These are phyloP conservation scores for Cyrtodaria siliqua DNA, from an alignment of 2,888 invertebrate species.

Conservation along the genomic window DNA sequence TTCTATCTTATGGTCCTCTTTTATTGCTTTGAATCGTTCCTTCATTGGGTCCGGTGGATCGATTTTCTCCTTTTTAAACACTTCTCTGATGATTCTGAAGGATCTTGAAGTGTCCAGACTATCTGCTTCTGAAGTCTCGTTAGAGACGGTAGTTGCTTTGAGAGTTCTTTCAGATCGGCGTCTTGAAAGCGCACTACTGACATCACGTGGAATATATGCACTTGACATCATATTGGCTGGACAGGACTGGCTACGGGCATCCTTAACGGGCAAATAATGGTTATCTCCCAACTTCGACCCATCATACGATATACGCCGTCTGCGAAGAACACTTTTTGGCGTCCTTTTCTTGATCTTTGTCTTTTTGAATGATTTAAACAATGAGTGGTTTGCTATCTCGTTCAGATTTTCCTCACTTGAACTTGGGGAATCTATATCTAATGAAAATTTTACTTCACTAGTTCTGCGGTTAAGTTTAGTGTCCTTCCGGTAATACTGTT, in stretches of 20 bases:
- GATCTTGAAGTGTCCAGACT: conserved; percentile 20
- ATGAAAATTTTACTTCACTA: too few species aligned
- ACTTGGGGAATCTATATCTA: too few species aligned
- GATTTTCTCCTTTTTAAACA: conserved; percentile 43
- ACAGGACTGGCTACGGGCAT: neutral
- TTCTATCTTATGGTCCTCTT: conserved; percentile 22
- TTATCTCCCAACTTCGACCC: neutral
- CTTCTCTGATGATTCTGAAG: conserved; percentile 46
- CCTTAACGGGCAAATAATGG: neutral
- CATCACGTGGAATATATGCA: conserved; percentile 24
- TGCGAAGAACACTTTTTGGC: neutral
- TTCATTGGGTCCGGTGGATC: conserved; percentile 36
- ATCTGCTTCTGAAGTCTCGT: conserved; percentile 6
- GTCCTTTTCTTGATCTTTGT: neutral
- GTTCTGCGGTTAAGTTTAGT: neutral
- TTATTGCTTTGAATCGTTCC: conserved; percentile 37
- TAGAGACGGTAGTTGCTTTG: conserved; percentile 20
- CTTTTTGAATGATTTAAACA: neutral
- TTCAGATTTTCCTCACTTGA: neutral
- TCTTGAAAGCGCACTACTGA: conserved; percentile 12
- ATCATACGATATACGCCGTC: neutral
- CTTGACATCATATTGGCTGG: neutral
- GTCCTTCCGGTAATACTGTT: conserved; percentile 32
- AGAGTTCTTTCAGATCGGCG: conserved; percentile 5
- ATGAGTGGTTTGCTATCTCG: neutral